Evolutionary conservation across 1,140 invertebrate genomes (phyloP).

Genomic region (Trissolcus basalis): DNA sequence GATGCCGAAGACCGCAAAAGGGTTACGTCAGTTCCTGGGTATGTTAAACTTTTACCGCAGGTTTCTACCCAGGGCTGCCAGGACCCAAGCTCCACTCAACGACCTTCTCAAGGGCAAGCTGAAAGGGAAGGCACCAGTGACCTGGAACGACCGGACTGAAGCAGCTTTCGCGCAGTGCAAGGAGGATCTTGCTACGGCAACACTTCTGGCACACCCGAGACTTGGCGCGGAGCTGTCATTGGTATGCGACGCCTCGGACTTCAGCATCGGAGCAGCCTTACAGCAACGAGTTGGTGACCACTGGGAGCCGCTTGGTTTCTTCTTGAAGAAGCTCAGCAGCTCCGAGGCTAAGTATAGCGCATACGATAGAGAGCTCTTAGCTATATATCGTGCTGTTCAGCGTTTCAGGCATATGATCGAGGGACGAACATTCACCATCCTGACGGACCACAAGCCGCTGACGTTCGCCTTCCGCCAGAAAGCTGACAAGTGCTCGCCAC

Average conservation of each 20-base stretch:
- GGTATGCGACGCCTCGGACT: slow-evolving; percentile 67
- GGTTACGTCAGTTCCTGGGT: slow-evolving; percentile 6
- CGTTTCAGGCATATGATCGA: slow-evolving; percentile 71
- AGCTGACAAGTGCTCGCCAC: slow-evolving; percentile 50
- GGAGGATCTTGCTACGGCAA: slow-evolving; percentile 55
- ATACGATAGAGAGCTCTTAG: slow-evolving; percentile 24
- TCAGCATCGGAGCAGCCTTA: slow-evolving; percentile 4
- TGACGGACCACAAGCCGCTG: slow-evolving; percentile 71
- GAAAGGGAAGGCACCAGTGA: background rate
- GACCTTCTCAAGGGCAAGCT: background rate
- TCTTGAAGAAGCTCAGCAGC: slow-evolving; percentile 52
- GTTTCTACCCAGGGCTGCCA: slow-evolving; percentile 1
- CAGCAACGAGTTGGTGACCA: slow-evolving; percentile 6
- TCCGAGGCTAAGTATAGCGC: slow-evolving; percentile 66
- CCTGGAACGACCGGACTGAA: slow-evolving; percentile 2
- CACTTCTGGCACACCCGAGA: slow-evolving; percentile 35
- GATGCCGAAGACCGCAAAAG: slow-evolving; percentile 7
- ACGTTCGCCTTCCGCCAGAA: slow-evolving; percentile 62
- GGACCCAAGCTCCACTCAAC: background rate
- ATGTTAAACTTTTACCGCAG: slow-evolving; percentile 10
- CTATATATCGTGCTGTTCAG: slow-evolving; percentile 57
- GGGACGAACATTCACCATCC: slow-evolving; percentile 64
- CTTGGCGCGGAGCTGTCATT: background rate
- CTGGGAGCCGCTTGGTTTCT: slow-evolving; percentile 21
- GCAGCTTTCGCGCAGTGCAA: slow-evolving; percentile 70